Evolutionary conservation across 2,888 invertebrate genomes (phyloP), one percentile per base, ranked within the genome.

Genomic region (Athripsodes cinereus): DNA sequence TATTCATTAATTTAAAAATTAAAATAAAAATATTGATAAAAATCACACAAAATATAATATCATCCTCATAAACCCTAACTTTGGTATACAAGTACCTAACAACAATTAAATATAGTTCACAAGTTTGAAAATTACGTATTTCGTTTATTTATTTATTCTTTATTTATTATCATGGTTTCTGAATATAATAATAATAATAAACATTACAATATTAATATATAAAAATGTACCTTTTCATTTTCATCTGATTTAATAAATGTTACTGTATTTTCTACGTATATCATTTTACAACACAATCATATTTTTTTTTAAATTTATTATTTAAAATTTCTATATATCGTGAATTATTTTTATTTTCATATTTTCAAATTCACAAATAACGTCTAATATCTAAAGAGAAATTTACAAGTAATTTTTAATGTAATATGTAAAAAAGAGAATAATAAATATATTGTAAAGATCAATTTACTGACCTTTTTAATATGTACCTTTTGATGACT

Each of bases 71-170:
- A 63, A 70, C 70, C 67, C 77, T 79, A 79, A 74, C 78, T 79
- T 79, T 79, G 78, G 78, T 79, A 78, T 78, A 76, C 77, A 63
- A 44, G 53, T 53, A 56, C 40, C 40, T 40, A 46, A 58, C 35
- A 51, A 58, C 58, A 55, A 58, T 60, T n/a, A n/a, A n/a, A n/a
- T n/a, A n/a, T n/a, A n/a, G n/a, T n/a, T 60, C 60, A 62, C 62
- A 62, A 60, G 56, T 62, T 48, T 53, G 54, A 61, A 57, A 62
- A 61, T 63, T 63, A 63, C 63, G 63, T 63, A 63, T 63, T 52
- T 61, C 57, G 59, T 59, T 60, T 52, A 44, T 50, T 34, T 61
- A 59, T 46, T 62, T 62, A 62, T 62, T 62, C 16, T 52, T 52
- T 56, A 56, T 34, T 62, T 62, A 62, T 62, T 62, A 62, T 58